Evolutionary conservation across 2,797 vertebrate genomes (phyloP).

Genomic region (Thripadectes ignobilis): DNA sequence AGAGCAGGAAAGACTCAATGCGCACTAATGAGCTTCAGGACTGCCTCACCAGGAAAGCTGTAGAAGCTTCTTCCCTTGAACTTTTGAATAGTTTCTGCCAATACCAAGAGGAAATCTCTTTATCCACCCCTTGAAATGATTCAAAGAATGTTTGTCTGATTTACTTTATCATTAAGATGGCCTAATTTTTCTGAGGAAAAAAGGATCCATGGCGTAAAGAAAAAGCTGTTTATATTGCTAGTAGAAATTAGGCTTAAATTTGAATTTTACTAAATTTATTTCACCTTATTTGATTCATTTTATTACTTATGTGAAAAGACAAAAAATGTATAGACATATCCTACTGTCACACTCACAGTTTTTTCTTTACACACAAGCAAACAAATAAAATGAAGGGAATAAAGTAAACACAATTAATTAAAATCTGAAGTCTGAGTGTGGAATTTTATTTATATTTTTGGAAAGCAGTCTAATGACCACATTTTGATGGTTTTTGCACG

Average conservation of each 20-base stretch:
- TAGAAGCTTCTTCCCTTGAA: slow-evolving; percentile 33
- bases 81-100: not conserved
- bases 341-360: not conserved
- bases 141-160: not conserved
- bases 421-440: not conserved
- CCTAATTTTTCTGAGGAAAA: not conserved
- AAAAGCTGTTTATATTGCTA: not conserved
- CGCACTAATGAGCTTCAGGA: not conserved
- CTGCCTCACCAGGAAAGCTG: not conserved
- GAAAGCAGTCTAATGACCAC: not conserved
- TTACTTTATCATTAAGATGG: not conserved
- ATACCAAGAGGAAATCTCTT: not conserved
- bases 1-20: slow-evolving; percentile 28
- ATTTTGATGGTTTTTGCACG: not conserved
- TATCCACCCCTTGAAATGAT: not conserved
- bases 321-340: not conserved
- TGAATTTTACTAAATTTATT: not conserved
- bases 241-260: not conserved
- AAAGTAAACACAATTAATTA: not conserved
- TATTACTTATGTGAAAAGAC: not conserved
- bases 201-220: not conserved
- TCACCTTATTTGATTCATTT: not conserved
- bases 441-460: not conserved
- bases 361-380: not conserved
- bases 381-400: not conserved